Evolutionary conservation across 2,797 vertebrate genomes (phyloP), one percentile per base, ranked within the genome.

Genomic region (Phrynocephalus forsythii): DNA sequence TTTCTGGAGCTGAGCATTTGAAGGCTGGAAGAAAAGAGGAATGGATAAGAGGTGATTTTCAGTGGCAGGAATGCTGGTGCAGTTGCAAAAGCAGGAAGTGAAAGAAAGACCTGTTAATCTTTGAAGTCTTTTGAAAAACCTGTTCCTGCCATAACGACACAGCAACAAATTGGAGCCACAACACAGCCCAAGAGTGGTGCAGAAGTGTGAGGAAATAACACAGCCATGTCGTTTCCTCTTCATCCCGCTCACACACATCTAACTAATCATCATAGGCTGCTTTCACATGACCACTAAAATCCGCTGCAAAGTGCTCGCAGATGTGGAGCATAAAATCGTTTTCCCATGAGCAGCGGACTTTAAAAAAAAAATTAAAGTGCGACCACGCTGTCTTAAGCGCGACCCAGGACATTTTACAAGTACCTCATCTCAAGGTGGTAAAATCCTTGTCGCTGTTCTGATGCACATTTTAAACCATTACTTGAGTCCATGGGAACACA

Each of bases 31-130:
- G 0, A 0, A 8, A 87, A 60, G 7, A 80, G 86, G 60, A 3
- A 10, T 26, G 78, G 89, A 87, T 87, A 81, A 73, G 84, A 44
- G 5, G 1, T 52, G 85, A 0, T 33, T 52, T 91, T 73, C 83
- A 82, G 44, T 71, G 73, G 7, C 60, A 30, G 56, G 0, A 50
- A 52, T 8, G 78, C 68, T 73, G 87, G 89, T 1, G 38, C 8
- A 86, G 83, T n/a, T 79, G 79, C 79, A 75, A 87, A 76, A 86
- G 81, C 22, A 44, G 10, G 24, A 86, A 79, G n/a, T 3, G 11
- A 33, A 79, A 33, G 72, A 9, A 28, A 63, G 18, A 63, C 18
- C 10, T 16, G 20, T 3, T 9, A 79, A 9, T n/a, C 38, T 44
- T 44, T 11, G 1, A 5, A 6, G 2, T 2, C 10, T n/a, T 71